phyloP scores from a whole-genome alignment of 2,797 vertebrate species.

The Argyrosomus regius region DNA sequence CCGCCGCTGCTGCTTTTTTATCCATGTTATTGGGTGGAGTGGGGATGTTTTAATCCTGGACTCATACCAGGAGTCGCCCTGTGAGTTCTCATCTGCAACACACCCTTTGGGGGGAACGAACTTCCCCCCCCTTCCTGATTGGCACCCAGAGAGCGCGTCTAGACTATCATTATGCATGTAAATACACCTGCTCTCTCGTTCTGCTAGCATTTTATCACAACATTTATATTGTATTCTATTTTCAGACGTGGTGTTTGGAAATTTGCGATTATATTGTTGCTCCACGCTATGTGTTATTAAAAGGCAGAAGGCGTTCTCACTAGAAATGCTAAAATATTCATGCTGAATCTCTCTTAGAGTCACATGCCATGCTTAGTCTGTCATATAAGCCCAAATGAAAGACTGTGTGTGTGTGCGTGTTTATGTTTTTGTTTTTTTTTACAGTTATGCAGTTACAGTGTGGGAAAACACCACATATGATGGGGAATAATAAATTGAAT shows the following conservation, averaged over 20 bases:
- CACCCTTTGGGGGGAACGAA: constrained; percentile 46
- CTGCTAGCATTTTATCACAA: constrained; percentile 47
- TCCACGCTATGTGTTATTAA: constrained; percentile 54
- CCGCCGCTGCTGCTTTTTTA: constrained; percentile 20
- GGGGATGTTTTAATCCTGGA: constrained; percentile 65
- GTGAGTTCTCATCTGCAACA: constrained; percentile 61
- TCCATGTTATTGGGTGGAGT: constrained; percentile 41
- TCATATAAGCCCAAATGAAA: constrained; percentile 46
- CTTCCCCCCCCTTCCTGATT: constrained; percentile 61
- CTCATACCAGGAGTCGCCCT: constrained; percentile 64
- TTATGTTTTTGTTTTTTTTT: constrained; percentile 53
- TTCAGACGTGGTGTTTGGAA: constrained; percentile 42
- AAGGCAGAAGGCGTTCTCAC: constrained; percentile 63
- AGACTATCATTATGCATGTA: constrained; percentile 75
- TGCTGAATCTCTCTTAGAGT: constrained; percentile 52
- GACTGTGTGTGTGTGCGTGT: constrained; percentile 30
- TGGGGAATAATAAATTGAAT: constrained; percentile 42
- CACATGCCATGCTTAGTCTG: constrained; percentile 61
- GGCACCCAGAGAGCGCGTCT: constrained; percentile 71
- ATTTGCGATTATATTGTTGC: constrained; percentile 46
- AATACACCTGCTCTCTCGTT: constrained; percentile 71
- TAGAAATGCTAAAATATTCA: constrained; percentile 72
- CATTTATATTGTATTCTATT: constrained; percentile 41
- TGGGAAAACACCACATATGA: constrained; percentile 40
- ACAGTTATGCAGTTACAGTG: constrained; percentile 41